Evolutionary conservation across 2,113 vertebrate genomes (phyloP), one percentile per base, ranked within the genome.

Genomic region (Tupaia chinensis): DNA sequence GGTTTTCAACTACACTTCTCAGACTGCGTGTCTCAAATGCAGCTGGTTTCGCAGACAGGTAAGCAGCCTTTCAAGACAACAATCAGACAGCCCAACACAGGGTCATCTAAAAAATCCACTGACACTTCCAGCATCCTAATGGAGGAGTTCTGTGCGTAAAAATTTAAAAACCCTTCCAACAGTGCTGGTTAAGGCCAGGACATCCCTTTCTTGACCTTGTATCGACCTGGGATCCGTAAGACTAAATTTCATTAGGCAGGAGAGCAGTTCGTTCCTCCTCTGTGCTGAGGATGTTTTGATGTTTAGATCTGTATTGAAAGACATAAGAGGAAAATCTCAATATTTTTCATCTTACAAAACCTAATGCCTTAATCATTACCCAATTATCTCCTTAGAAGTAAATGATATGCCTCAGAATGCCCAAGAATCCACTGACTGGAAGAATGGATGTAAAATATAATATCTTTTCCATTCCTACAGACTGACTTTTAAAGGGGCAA

Each of bases 191-290:
- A 87, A 29, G 6, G 25, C n/a, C 73, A 76, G 58, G 0, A 72
- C 23, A 54, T 83, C 25, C 1, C 11, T 69, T 34, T 94, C n/a
- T 58, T 4, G 22, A 15, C 3, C 7, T 16, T 58, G 7, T 27
- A 25, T 11, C 61, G 5, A 54, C 19, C 16, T 32, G 17, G 93
- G 74, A 56, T 27, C 76, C 12, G 1, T 60, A 80, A 74, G 68
- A 73, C 74, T 98, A 98, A 0, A 66, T 96, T 94, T 98, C 98
- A 93, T 90, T 85, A 60, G 92, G n/a, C 74, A 99, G 74, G 53
- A 99, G 98, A 70, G 0, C 82, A 95, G 97, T 81, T 95, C 25
- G 97, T 92, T 99, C 98, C 96, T 98, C 98, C 2, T 97, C 95
- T 89, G 93, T 97, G 73, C 29, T 61, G n/a, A 79, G 22, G 86